Conservation (phyloP, 2,113 vertebrate genomes). For the Capra hircus region DNA sequence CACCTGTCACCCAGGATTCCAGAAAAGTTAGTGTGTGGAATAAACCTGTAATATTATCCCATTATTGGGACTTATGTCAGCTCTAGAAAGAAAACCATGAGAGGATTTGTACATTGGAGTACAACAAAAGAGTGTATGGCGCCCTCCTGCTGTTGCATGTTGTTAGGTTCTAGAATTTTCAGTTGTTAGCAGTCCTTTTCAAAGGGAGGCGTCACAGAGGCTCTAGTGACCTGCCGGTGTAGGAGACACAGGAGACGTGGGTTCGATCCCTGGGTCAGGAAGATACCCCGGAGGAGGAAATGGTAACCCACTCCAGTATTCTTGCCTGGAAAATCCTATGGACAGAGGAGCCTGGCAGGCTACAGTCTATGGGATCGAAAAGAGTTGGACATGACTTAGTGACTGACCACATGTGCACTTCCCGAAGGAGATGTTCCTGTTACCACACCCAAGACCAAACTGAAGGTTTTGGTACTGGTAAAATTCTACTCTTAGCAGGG, state of each 20-base stretch:
- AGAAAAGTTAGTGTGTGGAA: conserved; percentile 24
- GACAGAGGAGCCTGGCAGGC: not conserved
- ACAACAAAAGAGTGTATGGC: not conserved
- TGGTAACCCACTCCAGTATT: not conserved
- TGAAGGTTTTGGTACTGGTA: conserved; percentile 12
- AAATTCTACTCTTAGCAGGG: conserved; percentile 17
- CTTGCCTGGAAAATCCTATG: not conserved
- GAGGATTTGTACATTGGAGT: not conserved
- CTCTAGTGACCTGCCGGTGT: not conserved
- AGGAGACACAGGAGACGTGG: accelerated
- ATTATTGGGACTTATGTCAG: conserved; percentile 17
- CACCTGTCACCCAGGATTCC: conserved; percentile 41
- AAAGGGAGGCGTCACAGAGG: not conserved
- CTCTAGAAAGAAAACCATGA: conserved; percentile 13
- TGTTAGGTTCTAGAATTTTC: conserved; percentile 42
- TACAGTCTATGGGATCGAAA: not conserved
- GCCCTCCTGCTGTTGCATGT: not conserved
- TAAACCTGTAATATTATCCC: conserved; percentile 20
- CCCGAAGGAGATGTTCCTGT: conserved; percentile 12
- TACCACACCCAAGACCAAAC: conserved; percentile 12
- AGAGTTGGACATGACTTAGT: not conserved
- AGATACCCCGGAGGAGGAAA: not conserved
- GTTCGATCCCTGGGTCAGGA: not conserved
- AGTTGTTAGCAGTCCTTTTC: conserved; percentile 14
- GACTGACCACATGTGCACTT: not conserved